These are phyloP conservation scores for Zelleria hepariella DNA, from an alignment of 2,888 invertebrate species.

Conservation along the genomic window DNA sequence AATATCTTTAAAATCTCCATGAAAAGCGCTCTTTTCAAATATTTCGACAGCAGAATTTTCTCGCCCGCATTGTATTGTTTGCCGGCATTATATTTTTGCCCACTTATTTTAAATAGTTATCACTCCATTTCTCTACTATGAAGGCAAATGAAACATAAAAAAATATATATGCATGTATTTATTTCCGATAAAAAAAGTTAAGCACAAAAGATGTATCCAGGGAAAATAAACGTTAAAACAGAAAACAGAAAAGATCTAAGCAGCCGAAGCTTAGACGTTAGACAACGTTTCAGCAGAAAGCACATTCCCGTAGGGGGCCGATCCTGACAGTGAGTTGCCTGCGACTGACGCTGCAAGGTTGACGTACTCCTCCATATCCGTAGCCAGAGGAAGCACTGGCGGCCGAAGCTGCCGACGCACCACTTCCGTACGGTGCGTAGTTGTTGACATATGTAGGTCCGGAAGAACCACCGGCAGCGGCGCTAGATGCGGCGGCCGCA, in stretches of 20 bases:
- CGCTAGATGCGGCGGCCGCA: neutral
- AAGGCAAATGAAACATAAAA: slow-evolving; percentile 11
- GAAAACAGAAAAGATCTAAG: slow-evolving; percentile 3
- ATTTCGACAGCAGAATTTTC: too few species aligned
- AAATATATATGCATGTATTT: slow-evolving; percentile 30
- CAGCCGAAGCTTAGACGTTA: neutral
- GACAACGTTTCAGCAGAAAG: slow-evolving; percentile 30
- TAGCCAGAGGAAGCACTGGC: slow-evolving; percentile 4
- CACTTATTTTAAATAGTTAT: too few species aligned
- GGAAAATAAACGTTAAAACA: neutral
- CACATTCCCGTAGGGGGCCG: slow-evolving; percentile 33
- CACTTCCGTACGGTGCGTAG: slow-evolving; percentile 2
- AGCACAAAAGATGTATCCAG: slow-evolving; percentile 45
- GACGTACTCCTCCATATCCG: slow-evolving; percentile 5
- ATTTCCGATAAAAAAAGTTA: slow-evolving; percentile 21
- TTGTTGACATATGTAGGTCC: neutral
- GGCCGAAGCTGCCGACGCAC: slow-evolving; percentile 4
- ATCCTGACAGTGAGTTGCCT: slow-evolving; percentile 37
- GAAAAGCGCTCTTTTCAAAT: too few species aligned
- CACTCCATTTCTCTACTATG: too few species aligned
- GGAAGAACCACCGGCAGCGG: slow-evolving; percentile 8
- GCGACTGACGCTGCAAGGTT: slow-evolving; percentile 9
- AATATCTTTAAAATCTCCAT: too few species aligned
- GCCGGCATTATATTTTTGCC: too few species aligned
- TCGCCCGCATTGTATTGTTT: too few species aligned